A percentile compares a stretch with the other conserved stretches of the same genome.
phyloP scores from a whole-genome alignment of 2,888 invertebrate genomes.

The Clanis bilineata region DNA sequence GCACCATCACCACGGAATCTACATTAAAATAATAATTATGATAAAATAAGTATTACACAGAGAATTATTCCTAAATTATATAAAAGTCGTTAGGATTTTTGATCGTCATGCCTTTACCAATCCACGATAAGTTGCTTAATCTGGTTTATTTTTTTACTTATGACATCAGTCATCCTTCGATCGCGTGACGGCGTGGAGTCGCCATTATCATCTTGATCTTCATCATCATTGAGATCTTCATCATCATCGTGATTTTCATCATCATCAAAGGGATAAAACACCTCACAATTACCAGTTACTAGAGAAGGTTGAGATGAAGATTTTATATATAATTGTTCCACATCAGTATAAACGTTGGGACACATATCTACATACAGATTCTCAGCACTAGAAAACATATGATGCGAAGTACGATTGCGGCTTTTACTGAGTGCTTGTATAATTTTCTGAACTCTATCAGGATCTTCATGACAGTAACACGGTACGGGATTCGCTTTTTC shows the following conservation, averaged over 20 bases:
- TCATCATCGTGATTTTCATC: neutral
- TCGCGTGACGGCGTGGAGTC: neutral
- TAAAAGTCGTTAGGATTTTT: neutral
- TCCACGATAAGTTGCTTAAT: constrained; percentile 49
- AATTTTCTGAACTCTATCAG: constrained; percentile 27
- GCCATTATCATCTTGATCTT: neutral
- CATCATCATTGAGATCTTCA: neutral
- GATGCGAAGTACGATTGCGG: neutral
- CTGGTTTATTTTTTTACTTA: constrained; percentile 53
- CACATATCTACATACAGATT: constrained; percentile 27
- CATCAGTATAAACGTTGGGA: constrained; percentile 42
- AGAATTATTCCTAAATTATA: no score
- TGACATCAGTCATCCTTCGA: constrained; percentile 24
- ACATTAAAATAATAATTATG: neutral
- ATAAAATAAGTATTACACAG: neutral
- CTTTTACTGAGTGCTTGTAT: constrained; percentile 1
- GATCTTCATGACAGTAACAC: constrained; percentile 54
- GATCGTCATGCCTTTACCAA: constrained; percentile 34
- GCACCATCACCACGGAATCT: constrained; percentile 15
- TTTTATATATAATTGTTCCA: constrained; percentile 27
- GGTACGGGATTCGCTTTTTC: constrained; percentile 44
- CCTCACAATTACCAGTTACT: neutral
- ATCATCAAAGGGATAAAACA: neutral
- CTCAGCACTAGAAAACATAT: constrained; percentile 29
- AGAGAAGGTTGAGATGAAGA: neutral